Percentiles rank a stretch among this genome's conserved stretches.
Conservation (phyloP, 2,888 invertebrate species). For the Ommatoiulus sabulosus region DNA sequence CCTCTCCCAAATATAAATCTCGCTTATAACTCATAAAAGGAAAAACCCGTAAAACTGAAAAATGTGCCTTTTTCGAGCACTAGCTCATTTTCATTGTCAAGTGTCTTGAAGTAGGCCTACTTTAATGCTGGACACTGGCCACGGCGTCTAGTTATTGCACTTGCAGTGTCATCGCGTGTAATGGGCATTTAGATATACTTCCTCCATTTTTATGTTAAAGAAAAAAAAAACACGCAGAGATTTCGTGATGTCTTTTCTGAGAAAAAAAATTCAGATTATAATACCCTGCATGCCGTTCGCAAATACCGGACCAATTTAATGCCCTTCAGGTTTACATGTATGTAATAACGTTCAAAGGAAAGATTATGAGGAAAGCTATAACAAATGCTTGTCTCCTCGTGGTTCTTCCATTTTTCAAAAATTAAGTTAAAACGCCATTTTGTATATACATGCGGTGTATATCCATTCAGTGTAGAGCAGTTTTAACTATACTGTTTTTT, state of each 20-base stretch:
- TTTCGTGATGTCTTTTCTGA: not conserved
- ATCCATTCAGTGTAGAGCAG: too few relatives aligned
- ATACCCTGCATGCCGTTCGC: not conserved
- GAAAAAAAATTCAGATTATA: not conserved
- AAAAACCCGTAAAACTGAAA: conserved; percentile 27
- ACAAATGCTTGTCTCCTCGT: too few relatives aligned
- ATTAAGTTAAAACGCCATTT: too few relatives aligned
- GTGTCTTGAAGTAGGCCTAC: conserved; percentile 2
- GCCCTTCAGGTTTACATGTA: too few relatives aligned
- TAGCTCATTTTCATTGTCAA: conserved; percentile 34
- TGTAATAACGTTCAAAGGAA: too few relatives aligned
- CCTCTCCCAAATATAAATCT: conserved; percentile 27
- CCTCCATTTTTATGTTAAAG: not conserved
- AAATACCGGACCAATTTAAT: too few relatives aligned
- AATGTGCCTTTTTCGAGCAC: conserved; percentile 20
- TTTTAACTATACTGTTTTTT: too few relatives aligned
- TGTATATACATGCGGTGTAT: too few relatives aligned
- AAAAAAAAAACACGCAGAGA: not conserved
- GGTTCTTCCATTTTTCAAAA: too few relatives aligned
- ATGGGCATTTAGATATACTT: conserved; percentile 34
- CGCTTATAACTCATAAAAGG: conserved; percentile 34
- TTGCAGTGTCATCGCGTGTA: conserved; percentile 22
- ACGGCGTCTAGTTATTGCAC: not conserved
- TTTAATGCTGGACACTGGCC: conserved; percentile 21
- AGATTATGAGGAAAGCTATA: too few relatives aligned